phyloP scores from a whole-genome alignment of 1,140 invertebrate genomes.

The Teleopsis dalmanni region DNA sequence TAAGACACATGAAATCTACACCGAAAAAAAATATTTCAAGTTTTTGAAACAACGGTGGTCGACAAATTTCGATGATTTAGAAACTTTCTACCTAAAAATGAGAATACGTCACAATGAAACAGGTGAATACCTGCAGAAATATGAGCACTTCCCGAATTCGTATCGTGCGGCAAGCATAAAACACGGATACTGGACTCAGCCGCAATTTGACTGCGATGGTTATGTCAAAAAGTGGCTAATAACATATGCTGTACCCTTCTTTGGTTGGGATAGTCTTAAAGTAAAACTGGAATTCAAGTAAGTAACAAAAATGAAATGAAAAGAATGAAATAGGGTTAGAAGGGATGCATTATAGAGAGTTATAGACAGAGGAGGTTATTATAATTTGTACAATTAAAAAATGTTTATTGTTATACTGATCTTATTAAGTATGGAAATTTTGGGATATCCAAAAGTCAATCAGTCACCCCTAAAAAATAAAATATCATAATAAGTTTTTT shows the following conservation, averaged over 20 bases:
- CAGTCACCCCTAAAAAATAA: too few species aligned
- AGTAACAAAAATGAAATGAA: constrained; percentile 44
- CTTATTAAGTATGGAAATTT: too few species aligned
- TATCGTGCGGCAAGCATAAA: constrained; percentile 80
- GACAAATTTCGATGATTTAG: constrained; percentile 84
- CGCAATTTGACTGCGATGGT: constrained; percentile 90
- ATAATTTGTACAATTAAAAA: too few species aligned
- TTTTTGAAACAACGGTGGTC: constrained; percentile 87
- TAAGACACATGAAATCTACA: constrained; percentile 72
- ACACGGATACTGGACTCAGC: constrained; percentile 88
- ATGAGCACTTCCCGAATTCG: constrained; percentile 82
- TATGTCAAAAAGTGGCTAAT: constrained; percentile 91
- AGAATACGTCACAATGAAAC: constrained; percentile 83
- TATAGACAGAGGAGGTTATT: too few species aligned
- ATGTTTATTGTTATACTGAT: too few species aligned
- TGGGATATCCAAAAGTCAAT: too few species aligned
- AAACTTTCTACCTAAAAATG: constrained; percentile 89
- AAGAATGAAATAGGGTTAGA: not conserved
- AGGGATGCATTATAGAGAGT: too few species aligned
- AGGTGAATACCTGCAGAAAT: constrained; percentile 72
- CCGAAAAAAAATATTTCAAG: constrained; percentile 78
- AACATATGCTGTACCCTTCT: constrained; percentile 92
- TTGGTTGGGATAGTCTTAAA: constrained; percentile 90
- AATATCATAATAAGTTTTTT: too few species aligned
- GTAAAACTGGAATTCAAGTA: constrained; percentile 89